phyloP scores from a whole-genome alignment of 2,888 invertebrate genomes.

The Eristalis pertinax region DNA sequence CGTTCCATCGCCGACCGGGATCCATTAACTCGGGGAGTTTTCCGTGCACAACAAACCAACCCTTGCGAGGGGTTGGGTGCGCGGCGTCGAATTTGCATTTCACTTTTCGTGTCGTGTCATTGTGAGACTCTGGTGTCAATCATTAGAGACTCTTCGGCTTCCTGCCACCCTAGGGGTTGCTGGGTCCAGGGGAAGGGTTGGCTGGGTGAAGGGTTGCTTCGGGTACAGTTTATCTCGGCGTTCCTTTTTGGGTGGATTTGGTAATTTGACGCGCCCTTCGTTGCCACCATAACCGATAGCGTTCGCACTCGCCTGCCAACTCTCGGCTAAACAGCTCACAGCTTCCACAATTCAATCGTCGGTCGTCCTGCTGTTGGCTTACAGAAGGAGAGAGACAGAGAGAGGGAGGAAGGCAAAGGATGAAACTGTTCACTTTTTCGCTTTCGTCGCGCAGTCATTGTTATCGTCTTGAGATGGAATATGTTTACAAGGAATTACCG shows the following conservation, averaged over 20 bases:
- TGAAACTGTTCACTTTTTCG: constrained; percentile 59
- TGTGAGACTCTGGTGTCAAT: constrained; percentile 65
- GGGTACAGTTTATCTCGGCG: constrained; percentile 58
- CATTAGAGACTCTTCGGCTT: constrained; percentile 63
- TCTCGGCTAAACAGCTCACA: constrained; percentile 41
- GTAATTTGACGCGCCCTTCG: constrained; percentile 67
- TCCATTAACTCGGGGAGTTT: constrained; percentile 44
- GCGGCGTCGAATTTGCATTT: constrained; percentile 53
- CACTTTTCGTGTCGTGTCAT: constrained; percentile 68
- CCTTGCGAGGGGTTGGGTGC: background rate
- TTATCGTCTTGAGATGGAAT: constrained; percentile 65
- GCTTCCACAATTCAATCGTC: constrained; percentile 59
- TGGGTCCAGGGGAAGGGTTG: background rate
- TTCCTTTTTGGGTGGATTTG: constrained; percentile 52
- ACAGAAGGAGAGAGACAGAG: background rate
- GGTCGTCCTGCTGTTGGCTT: background rate
- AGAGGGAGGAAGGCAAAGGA: background rate
- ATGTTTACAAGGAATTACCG: constrained; percentile 69
- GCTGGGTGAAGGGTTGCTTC: constrained; percentile 45
- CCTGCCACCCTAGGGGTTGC: constrained; percentile 50
- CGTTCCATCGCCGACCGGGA: constrained; percentile 24
- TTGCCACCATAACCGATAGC: constrained; percentile 61
- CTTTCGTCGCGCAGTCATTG: constrained; percentile 20
- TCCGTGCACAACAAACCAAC: constrained; percentile 10
- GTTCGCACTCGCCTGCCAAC: constrained; percentile 17